These are phyloP conservation scores for Dendropsophus ebraccatus DNA, from an alignment of 2,113 vertebrate genomes.

Conservation along the genomic window DNA sequence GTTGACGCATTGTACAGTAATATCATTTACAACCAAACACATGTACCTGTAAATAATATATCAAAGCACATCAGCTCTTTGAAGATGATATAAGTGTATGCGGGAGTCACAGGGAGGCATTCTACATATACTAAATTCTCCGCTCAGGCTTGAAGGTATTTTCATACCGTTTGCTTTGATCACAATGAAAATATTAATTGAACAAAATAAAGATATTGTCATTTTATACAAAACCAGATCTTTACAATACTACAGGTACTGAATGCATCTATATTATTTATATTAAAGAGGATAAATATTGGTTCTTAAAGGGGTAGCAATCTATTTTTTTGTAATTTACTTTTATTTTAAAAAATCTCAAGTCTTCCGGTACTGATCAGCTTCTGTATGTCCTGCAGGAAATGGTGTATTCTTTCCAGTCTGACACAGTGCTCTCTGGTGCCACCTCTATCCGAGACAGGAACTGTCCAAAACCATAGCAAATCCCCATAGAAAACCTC, in stretches of 20 bases:
- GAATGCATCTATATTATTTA: background rate
- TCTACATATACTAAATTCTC: background rate
- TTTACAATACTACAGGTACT: background rate
- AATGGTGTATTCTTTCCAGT: too few relatives aligned
- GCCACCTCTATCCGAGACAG: too few relatives aligned
- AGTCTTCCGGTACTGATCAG: too few relatives aligned
- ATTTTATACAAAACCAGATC: background rate
- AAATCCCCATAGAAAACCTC: too few relatives aligned
- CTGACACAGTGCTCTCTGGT: too few relatives aligned
- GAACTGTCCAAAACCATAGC: too few relatives aligned
- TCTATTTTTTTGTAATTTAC: too few relatives aligned
- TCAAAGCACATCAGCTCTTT: conserved; percentile 16
- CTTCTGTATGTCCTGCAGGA: too few relatives aligned
- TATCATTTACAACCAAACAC: conserved; percentile 25
- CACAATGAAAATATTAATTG: background rate
- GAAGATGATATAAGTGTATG: conserved; percentile 24
- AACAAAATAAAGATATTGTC: background rate
- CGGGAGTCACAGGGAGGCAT: background rate
- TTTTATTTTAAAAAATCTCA: too few relatives aligned
- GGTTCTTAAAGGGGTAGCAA: too few relatives aligned
- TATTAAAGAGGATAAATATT: too few relatives aligned
- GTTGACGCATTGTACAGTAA: conserved; percentile 17
- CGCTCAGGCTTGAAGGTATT: background rate
- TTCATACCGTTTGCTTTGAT: conserved; percentile 11
- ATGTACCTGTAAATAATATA: conserved; percentile 40